phyloP scores from a whole-genome alignment of 2,888 invertebrate species.

The Cyclophora punctaria region DNA sequence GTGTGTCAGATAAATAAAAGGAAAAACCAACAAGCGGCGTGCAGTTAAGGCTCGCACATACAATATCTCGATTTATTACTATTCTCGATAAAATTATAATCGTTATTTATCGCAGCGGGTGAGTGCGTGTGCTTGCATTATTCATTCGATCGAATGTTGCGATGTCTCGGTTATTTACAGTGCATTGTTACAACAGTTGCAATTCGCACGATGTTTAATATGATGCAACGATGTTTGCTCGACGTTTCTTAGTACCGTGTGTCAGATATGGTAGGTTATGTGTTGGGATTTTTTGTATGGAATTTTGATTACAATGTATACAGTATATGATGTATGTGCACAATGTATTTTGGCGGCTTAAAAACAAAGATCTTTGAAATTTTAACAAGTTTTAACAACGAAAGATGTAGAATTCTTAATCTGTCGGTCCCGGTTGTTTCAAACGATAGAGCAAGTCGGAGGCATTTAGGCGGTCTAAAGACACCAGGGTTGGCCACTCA shows the following conservation, averaged over 20 bases:
- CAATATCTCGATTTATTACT: constrained; percentile 58
- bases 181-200: constrained; percentile 36
- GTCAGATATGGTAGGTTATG: constrained; percentile 7
- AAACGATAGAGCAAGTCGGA: too few species aligned
- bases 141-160: constrained; percentile 50
- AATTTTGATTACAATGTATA: neutral
- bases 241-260: constrained; percentile 24
- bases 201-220: constrained; percentile 37
- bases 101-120: constrained; percentile 57
- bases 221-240: constrained; percentile 27
- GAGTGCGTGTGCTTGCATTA: constrained; percentile 59
- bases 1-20: constrained; percentile 17
- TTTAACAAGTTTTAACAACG: too few species aligned
- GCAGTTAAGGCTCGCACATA: constrained; percentile 28
- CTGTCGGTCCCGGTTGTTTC: too few species aligned
- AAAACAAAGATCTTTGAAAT: too few species aligned
- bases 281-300: neutral
- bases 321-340: too few species aligned
- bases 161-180: constrained; percentile 51
- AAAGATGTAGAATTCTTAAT: too few species aligned
- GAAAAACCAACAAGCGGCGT: constrained; percentile 26
- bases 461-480: too few species aligned
- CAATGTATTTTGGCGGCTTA: too few species aligned
- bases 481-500: too few species aligned
- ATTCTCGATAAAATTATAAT: constrained; percentile 68